These are phyloP conservation scores for Eupsilia transversa DNA, from an alignment of 2,888 invertebrate genomes.

Conservation along the genomic window DNA sequence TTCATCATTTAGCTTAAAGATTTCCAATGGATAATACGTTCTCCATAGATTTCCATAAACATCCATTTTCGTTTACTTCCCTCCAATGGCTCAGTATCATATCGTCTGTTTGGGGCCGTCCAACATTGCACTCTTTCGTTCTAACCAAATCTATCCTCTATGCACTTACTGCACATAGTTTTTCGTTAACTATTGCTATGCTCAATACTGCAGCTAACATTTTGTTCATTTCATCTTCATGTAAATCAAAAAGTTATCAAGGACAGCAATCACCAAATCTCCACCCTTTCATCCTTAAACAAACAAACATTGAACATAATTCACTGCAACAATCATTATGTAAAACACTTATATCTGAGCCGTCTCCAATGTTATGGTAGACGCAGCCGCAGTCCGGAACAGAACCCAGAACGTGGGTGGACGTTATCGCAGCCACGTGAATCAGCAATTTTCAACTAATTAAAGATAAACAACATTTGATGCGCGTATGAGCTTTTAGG, in stretches of 20 bases:
- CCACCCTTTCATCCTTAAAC: conserved; percentile 14
- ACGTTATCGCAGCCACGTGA: conserved; percentile 79
- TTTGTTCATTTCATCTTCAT: not conserved
- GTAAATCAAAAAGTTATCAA: not conserved
- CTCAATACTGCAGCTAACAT: too few species aligned
- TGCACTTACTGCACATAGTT: not conserved
- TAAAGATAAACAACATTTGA: conserved; percentile 85
- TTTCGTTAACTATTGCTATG: not conserved
- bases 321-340: conserved; percentile 28
- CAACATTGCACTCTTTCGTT: not conserved
- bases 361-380: conserved; percentile 76
- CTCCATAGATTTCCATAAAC: not conserved
- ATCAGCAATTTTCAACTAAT: conserved; percentile 84
- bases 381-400: conserved; percentile 64
- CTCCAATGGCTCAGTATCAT: not conserved
- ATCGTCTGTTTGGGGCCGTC: not conserved
- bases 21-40: not conserved
- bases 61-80: not conserved
- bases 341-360: conserved; percentile 57
- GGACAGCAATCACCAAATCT: conserved; percentile 5
- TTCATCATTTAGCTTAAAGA: conserved; percentile 4
- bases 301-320: conserved; percentile 37
- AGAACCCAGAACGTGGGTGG: conserved; percentile 58
- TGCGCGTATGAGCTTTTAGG: conserved; percentile 67
- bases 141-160: not conserved